Conservation (phyloP, 2,113 vertebrate genomes). For the Drymodes brunneopygia region DNA sequence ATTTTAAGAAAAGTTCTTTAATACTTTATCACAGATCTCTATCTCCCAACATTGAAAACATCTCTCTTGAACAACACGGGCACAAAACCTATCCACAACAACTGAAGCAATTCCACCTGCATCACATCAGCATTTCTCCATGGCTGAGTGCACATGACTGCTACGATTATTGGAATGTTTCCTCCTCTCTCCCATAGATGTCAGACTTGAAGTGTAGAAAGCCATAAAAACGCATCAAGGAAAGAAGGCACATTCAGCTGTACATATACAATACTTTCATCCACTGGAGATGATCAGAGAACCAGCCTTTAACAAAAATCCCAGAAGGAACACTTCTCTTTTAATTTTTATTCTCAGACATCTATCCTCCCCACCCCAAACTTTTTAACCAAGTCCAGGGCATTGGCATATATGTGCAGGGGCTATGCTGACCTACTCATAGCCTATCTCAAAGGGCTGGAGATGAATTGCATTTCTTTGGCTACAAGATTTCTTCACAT, state of each 20-base stretch:
- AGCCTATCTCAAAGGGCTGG: not conserved
- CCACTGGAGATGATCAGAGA: not conserved
- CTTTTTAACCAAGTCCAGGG: not conserved
- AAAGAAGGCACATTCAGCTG: not conserved
- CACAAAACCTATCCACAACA: not conserved
- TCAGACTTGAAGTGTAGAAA: not conserved
- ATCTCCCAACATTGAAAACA: not conserved
- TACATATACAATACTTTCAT: not conserved
- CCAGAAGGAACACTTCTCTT: not conserved
- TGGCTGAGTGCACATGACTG: not conserved
- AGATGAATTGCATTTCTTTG: not conserved
- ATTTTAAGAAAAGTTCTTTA: not conserved
- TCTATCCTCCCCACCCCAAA: accelerated
- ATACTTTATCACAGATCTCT: not conserved
- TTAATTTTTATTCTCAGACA: not conserved
- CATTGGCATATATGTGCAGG: not conserved
- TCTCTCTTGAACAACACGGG: not conserved
- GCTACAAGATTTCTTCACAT: not conserved
- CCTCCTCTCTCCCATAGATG: not conserved
- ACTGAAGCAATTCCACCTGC: not conserved
- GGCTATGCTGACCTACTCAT: not conserved
- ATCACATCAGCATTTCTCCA: not conserved
- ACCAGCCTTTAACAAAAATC: not conserved
- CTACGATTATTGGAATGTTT: not conserved
- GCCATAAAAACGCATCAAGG: not conserved